phyloP scores from a whole-genome alignment of 1,140 invertebrate genomes.

The Drosophila baimaii region DNA sequence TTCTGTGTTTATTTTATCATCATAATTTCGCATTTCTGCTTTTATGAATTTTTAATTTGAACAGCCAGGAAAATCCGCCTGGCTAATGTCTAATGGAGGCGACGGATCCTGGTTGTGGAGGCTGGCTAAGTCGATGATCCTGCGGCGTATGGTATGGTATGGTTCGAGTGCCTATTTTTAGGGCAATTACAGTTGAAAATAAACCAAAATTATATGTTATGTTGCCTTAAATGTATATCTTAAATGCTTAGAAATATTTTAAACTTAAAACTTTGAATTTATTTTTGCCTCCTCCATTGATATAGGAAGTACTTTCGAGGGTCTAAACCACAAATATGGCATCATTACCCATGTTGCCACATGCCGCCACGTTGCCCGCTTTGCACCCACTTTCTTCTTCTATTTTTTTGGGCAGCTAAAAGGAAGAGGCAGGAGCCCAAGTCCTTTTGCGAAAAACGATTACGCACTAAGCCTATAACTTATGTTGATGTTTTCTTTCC shows the following conservation, averaged over 20 bases:
- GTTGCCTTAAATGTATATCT: not conserved
- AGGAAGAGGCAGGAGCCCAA: not conserved
- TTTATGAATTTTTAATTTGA: constrained; percentile 83
- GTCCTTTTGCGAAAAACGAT: constrained; percentile 73
- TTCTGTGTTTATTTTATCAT: constrained; percentile 80
- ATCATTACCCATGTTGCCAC: constrained; percentile 32
- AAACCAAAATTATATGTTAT: not conserved
- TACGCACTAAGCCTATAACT: constrained; percentile 83
- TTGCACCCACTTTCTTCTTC: constrained; percentile 8
- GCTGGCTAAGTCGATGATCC: constrained; percentile 39
- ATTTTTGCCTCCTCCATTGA: not conserved
- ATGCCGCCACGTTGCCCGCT: constrained; percentile 10
- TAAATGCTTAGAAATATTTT: not conserved
- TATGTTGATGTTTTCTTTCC: constrained; percentile 82
- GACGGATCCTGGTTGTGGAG: no score
- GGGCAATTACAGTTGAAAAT: not conserved
- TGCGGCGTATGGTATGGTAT: no score
- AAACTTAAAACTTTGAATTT: not conserved
- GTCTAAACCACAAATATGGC: constrained; percentile 19
- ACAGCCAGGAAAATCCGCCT: constrained; percentile 46
- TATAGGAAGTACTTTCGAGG: not conserved
- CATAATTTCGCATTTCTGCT: constrained; percentile 82
- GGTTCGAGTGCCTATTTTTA: constrained; percentile 16
- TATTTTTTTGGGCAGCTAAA: constrained; percentile 18
- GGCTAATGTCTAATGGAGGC: constrained; percentile 20